Base-by-base conservation (phyloP, 2,113 vertebrate species). In the Thryonomys swinderianus region DNA sequence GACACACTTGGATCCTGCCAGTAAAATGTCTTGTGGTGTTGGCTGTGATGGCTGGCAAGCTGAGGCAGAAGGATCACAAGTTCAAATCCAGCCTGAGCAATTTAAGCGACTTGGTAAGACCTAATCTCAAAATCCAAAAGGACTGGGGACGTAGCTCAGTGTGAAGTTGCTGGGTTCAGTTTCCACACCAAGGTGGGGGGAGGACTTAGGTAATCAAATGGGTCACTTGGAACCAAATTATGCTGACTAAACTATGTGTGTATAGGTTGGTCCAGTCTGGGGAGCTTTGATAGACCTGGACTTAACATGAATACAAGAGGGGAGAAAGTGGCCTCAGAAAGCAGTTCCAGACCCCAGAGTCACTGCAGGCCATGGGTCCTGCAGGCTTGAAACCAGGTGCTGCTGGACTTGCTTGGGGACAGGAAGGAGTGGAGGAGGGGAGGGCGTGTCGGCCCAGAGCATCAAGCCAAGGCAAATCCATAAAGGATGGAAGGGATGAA, bases 191-290 rank as follows among this genome's bases (percentile, higher is more conserved):
- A 25, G 8, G 59, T 73, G 37, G 37, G 23, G 23, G 40, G 42
- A 30, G 3, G 73, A 64, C 59, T 71, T 67, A 59, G 17, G 85
- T 66, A 27, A 94, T 21, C 1, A 9, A 89, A 92, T 74, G 62
- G 79, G 64, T 83, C 82, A 82, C 81, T 64, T 90, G 62, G 37
- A 92, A 40, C 7, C 37, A 87, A 73, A 83, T 79, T 71, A n/a
- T 78, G 76, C 76, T 71, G 18, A 90, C 51, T 55, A 71, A 94
- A 32, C 37, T 55, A 12, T 25, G 30, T 48, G 42, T 55, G 37
- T 82, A 62, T 23, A 48, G 67, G 55, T 14, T 21, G 18, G 89
- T 81, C 61, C n/a, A 64, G 61, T 78, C 73, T 48, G 51, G 79
- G 85, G 64, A 40, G 37, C 40, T 40, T 67, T 85, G 34, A 34